These are phyloP conservation scores for Catagonus wagneri DNA, from an alignment of 2,113 vertebrate species.

Conservation along the genomic window DNA sequence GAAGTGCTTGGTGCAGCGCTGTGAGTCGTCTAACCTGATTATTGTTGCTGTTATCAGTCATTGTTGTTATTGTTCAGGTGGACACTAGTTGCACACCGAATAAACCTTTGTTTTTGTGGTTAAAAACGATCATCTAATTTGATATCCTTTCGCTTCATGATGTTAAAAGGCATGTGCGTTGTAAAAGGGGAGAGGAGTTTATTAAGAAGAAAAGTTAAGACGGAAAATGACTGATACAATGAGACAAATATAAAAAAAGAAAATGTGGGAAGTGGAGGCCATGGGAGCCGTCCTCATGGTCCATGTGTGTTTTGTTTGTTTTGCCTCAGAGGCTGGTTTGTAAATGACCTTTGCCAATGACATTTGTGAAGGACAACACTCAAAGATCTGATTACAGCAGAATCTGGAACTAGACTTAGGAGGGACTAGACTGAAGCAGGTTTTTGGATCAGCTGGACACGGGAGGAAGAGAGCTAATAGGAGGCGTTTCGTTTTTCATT, in stretches of 20 bases:
- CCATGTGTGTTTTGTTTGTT: neutral
- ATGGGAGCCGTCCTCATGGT: neutral
- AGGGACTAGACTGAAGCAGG: neutral
- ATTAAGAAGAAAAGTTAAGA: neutral
- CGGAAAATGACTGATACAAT: neutral
- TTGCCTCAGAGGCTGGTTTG: neutral
- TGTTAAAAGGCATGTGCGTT: neutral
- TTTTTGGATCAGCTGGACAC: neutral
- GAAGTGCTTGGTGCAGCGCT: neutral
- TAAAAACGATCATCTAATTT: neutral
- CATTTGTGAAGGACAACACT: neutral
- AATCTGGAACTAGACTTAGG: neutral
- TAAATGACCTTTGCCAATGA: neutral
- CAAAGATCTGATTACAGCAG: neutral
- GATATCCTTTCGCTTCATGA: neutral
- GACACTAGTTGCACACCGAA: neutral
- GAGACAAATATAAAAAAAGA: neutral
- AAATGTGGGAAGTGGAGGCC: neutral
- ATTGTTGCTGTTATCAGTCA: neutral
- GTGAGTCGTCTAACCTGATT: neutral
- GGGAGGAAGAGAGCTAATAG: neutral
- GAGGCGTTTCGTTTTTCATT: neutral
- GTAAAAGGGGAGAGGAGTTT: neutral
- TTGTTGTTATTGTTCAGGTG: neutral
- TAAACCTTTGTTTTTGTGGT: neutral